A percentile compares a stretch with the other conserved stretches of the same genome.
Conservation (phyloP, 1,140 invertebrate species). For the Apis mellifera region DNA sequence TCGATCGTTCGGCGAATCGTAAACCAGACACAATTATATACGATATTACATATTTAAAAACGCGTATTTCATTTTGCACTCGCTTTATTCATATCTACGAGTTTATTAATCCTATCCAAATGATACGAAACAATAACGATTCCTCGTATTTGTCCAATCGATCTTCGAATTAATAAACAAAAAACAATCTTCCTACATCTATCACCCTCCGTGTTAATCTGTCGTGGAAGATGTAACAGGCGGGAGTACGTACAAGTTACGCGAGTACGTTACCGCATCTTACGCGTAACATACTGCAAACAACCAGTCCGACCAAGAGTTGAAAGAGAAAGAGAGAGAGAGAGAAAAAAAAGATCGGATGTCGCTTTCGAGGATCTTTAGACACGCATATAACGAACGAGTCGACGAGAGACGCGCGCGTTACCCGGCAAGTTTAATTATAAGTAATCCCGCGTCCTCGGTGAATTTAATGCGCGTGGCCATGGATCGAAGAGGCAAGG, state of each 20-base stretch:
- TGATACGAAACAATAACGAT: neutral
- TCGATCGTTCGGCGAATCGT: neutral
- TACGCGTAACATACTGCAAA: conserved; percentile 17
- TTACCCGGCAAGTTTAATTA: conserved; percentile 47
- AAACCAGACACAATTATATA: neutral
- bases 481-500: conserved; percentile 41
- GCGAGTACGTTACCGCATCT: conserved; percentile 1
- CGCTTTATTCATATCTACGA: too few species aligned
- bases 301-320: neutral
- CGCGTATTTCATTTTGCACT: too few species aligned
- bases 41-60: too few species aligned
- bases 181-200: neutral
- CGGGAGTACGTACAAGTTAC: neutral
- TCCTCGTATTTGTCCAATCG: neutral
- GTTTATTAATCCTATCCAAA: neutral
- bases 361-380: conserved; percentile 11
- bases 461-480: conserved; percentile 48
- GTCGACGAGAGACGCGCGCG: conserved; percentile 21
- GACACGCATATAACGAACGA: conserved; percentile 27
- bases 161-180: neutral
- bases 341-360: neutral
- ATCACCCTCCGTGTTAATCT: neutral
- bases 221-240: neutral
- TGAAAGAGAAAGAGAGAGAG: too few species aligned
- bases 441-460: conserved; percentile 52